These are phyloP conservation scores for Arbacia lixula DNA, from an alignment of 53 echinoderm and acorn worm species.

Conservation along the genomic window DNA sequence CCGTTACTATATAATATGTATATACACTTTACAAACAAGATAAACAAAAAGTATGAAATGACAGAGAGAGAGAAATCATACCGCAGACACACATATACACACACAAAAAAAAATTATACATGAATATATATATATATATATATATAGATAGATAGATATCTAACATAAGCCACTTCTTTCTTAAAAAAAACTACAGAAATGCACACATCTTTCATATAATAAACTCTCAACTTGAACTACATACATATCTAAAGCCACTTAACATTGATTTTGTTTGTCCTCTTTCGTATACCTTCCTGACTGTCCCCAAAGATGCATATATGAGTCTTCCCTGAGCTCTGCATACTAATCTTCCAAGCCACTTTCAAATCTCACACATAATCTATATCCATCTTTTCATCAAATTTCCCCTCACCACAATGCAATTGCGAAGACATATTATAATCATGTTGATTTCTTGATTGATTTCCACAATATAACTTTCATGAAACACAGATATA, in stretches of 20 bases:
- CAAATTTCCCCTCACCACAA: too few relatives aligned
- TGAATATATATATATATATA: too few relatives aligned
- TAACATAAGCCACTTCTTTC: constrained; percentile 40
- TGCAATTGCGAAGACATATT: too few relatives aligned
- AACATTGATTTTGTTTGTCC: not conserved
- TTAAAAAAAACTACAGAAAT: constrained; percentile 45
- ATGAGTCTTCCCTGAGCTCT: constrained; percentile 26
- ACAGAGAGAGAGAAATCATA: not conserved
- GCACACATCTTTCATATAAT: constrained; percentile 27
- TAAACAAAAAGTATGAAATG: too few relatives aligned
- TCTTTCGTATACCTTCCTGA: constrained; percentile 9
- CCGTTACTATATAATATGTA: constrained; percentile 34
- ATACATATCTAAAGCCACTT: constrained; percentile 32
- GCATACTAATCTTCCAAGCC: too few relatives aligned
- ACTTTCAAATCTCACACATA: not conserved
- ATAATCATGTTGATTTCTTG: not conserved
- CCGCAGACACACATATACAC: constrained; percentile 38
- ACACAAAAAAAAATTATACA: not conserved
- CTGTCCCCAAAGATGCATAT: constrained; percentile 18
- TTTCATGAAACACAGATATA: too few relatives aligned
- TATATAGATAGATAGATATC: not conserved
- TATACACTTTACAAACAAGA: constrained; percentile 45
- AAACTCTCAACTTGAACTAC: not conserved
- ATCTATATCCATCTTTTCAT: not conserved
- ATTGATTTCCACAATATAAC: not conserved